Conservation (phyloP, 2,113 vertebrate genomes). For the Chinchilla lanigera region DNA sequence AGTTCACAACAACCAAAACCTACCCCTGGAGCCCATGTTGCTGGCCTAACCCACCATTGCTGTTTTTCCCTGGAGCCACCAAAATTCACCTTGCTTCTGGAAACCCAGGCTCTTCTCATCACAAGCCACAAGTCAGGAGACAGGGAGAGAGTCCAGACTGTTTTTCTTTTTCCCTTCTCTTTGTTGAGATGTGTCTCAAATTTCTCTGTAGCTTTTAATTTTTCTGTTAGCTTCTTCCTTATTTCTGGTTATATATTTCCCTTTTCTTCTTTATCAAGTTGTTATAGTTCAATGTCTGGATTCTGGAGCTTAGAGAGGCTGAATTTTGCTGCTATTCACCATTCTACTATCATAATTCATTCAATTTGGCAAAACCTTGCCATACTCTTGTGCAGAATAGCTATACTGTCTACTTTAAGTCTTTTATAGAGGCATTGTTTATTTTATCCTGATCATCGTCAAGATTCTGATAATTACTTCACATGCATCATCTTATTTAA, state of each 20-base stretch:
- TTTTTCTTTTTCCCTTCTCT: not conserved
- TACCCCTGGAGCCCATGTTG: not conserved
- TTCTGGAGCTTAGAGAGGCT: not conserved
- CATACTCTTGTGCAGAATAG: not conserved
- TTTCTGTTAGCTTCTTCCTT: not conserved
- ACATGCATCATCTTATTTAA: constrained; percentile 3
- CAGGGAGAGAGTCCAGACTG: not conserved
- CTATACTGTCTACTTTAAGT: not conserved
- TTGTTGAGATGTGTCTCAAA: not conserved
- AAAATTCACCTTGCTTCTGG: not conserved
- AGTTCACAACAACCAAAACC: not conserved
- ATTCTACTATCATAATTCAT: not conserved
- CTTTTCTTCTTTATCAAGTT: not conserved
- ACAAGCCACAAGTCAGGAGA: not conserved
- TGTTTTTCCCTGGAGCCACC: not conserved
- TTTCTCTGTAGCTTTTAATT: not conserved
- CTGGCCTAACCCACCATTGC: not conserved
- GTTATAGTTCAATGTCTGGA: not conserved
- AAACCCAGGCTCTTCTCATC: not conserved
- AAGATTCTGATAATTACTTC: not conserved
- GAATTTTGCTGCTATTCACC: not conserved
- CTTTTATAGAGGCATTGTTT: not conserved
- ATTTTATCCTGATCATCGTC: not conserved
- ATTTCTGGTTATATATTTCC: not conserved
- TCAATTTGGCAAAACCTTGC: not conserved